Evolutionary conservation across 2,888 invertebrate species (phyloP).

Genomic region (Notodonta dromedarius): DNA sequence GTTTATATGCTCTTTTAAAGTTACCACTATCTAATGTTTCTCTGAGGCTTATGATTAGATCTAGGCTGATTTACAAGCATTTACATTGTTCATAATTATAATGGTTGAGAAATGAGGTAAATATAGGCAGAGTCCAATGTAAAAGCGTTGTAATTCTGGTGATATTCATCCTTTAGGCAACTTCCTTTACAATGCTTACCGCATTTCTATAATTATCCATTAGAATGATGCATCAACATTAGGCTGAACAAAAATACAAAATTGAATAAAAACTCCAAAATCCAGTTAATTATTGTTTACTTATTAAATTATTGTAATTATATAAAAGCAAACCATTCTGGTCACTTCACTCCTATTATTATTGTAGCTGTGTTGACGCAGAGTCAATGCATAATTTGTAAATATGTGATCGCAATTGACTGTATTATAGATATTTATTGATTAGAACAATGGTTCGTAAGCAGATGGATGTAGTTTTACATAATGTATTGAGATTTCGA

Average conservation of each 20-base stretch:
- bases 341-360: conserved; percentile 71
- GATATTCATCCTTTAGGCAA: too few relatives aligned
- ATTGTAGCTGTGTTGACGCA: conserved; percentile 54
- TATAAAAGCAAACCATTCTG: conserved; percentile 64
- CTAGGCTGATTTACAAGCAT: conserved; percentile 40
- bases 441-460: conserved; percentile 53
- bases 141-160: too few relatives aligned
- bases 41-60: conserved; percentile 66
- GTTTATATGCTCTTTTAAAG: conserved; percentile 59
- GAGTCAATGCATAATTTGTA: conserved; percentile 20
- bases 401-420: conserved; percentile 7
- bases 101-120: conserved; percentile 7
- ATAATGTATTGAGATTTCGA: conserved; percentile 75
- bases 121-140: not conserved
- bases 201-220: not conserved
- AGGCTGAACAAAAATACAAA: conserved; percentile 6
- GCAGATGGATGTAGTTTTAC: conserved; percentile 69
- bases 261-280: conserved; percentile 24
- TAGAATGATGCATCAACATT: conserved; percentile 18
- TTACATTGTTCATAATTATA: conserved; percentile 15
- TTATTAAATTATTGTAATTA: conserved; percentile 64
- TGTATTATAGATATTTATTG: conserved; percentile 61
- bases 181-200: not conserved
- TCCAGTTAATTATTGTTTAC: conserved; percentile 54
- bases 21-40: conserved; percentile 63